Conservation (phyloP, 1,140 invertebrate species). For the Gonatopus flavifemur region DNA sequence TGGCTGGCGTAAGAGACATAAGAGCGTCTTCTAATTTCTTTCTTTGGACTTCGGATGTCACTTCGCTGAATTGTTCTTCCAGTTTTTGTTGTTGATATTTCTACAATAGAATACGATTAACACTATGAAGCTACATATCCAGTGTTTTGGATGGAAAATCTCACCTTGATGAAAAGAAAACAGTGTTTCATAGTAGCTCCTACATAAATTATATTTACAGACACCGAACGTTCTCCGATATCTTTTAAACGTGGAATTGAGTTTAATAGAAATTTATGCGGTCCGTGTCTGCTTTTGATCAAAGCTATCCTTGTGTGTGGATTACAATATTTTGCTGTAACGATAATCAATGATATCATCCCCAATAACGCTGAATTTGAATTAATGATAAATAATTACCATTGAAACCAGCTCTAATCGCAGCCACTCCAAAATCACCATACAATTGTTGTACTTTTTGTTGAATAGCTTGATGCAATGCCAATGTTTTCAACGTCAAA, state of each 20-base stretch:
- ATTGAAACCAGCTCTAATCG: constrained; percentile 67
- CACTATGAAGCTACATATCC: no score
- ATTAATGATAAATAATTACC: constrained; percentile 35
- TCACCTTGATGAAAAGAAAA: constrained; percentile 68
- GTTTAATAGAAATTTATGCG: constrained; percentile 70
- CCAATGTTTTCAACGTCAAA: constrained; percentile 60
- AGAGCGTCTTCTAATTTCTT: constrained; percentile 46
- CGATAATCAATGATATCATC: constrained; percentile 17
- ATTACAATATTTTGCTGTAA: constrained; percentile 75
- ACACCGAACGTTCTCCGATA: constrained; percentile 64
- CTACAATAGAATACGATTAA: constrained; percentile 34
- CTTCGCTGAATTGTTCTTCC: constrained; percentile 57
- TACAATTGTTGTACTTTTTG: constrained; percentile 68
- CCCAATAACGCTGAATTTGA: no score
- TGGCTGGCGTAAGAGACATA: constrained; percentile 45
- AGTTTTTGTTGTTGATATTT: constrained; percentile 66
- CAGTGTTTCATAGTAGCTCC: constrained; percentile 79
- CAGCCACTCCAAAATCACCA: constrained; percentile 71
- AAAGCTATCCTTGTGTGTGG: constrained; percentile 71
- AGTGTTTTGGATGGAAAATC: background rate
- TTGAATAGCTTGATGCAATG: constrained; percentile 63
- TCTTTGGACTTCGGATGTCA: constrained; percentile 57
- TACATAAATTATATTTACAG: constrained; percentile 67
- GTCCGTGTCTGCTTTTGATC: constrained; percentile 69
- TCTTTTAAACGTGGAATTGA: constrained; percentile 67